phyloP scores from a whole-genome alignment of 2,113 vertebrate species.

The Takifugu flavidus region DNA sequence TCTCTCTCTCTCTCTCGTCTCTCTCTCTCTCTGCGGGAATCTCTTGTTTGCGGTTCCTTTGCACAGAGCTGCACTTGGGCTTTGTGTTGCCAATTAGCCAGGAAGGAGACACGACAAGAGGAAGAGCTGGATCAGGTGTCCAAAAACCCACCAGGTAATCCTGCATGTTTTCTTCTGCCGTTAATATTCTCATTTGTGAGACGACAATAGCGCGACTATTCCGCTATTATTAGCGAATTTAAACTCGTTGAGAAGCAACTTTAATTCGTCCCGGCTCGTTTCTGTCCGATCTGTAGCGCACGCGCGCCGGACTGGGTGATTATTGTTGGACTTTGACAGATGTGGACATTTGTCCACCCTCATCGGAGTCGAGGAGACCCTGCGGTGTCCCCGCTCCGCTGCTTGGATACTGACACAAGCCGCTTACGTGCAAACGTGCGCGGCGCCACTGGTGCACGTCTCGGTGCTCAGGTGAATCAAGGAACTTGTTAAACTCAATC shows the following conservation, averaged over 20 bases:
- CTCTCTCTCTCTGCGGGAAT: no score
- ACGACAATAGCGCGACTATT: no score
- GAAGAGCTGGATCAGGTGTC: slow-evolving; percentile 35
- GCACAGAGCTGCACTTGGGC: no score
- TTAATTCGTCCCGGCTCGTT: no score
- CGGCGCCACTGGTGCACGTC: slow-evolving; percentile 3
- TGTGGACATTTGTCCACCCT: slow-evolving; percentile 21
- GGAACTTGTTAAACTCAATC: slow-evolving; percentile 47
- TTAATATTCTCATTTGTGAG: no score
- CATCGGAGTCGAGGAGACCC: neutral
- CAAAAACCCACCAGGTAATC: slow-evolving; percentile 53
- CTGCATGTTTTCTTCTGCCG: neutral
- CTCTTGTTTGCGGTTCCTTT: neutral
- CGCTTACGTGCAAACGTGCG: slow-evolving; percentile 6
- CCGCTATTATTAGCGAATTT: no score
- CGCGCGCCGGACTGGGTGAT: no score
- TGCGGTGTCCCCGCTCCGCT: neutral
- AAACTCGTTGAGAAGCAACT: no score
- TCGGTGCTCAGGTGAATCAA: slow-evolving; percentile 30
- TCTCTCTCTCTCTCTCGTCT: neutral
- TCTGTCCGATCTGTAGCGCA: no score
- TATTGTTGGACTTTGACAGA: no score
- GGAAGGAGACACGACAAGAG: slow-evolving; percentile 1
- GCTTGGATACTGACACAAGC: slow-evolving; percentile 20
- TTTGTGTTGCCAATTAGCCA: neutral